Evolutionary conservation across 2,113 vertebrate species (phyloP), one percentile per base, ranked within the genome.

Genomic region (Passer montanus): DNA sequence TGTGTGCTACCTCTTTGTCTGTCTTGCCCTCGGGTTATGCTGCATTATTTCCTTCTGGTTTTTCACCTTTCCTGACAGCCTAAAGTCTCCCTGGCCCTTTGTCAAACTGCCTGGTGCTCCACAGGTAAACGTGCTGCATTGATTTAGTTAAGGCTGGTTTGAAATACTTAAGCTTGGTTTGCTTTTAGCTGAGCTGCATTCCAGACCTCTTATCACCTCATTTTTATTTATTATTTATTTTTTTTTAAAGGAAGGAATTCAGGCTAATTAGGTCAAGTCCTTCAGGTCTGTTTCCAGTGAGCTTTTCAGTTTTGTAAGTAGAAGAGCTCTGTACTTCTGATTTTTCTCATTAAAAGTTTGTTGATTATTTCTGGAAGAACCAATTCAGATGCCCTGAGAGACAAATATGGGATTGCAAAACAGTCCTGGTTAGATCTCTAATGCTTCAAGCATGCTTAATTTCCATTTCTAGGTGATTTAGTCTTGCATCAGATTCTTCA

Each of bases 401-500:
- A 69, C 43, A 87, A 77, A 52, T 27, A 60, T 1, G 13, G 4
- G 8, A 2, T 47, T 85, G 49, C 31, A 92, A 87, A 82, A 35
- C 43, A 60, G 66, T 31, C 31, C n/a, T 80, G 23, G n/a, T 50
- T 84, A 74, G 53, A 66, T 41, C 31, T 68, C 20, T 73, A 37
- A 58, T 43, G 37, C 59, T 92, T 89, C 47, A 84, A 87, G 43
- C 37, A 58, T 55, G 21, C 6, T 26, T 90, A 53, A 80, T 90
- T 96, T 92, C 37, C n/a, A 66, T 89, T 90, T 95, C n/a, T 77
- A 62, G 37, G 18, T 90, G n/a, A 49, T 89, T 85, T 90, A 92
- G 64, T 43, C 26, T 84, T 84, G 26, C 18, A 84, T 58, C 31
- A 55, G 15, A 35, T 49, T 96, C 73, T 91, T 92, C 47, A 84